Evolutionary conservation across 2,888 invertebrate genomes (phyloP).

Genomic region (Cabera pusaria): DNA sequence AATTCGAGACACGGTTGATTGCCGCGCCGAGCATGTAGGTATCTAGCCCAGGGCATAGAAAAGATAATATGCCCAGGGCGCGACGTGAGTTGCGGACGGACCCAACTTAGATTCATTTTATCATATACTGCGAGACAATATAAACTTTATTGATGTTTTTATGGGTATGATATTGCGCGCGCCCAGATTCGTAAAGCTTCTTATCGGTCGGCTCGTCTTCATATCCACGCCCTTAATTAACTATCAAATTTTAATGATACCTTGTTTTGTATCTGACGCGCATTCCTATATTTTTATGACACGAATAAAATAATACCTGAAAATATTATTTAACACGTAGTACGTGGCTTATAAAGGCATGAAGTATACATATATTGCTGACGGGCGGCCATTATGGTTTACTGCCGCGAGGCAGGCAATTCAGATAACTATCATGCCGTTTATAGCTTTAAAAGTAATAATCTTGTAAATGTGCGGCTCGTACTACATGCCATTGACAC

Average conservation of each 20-base stretch:
- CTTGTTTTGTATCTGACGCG: slow-evolving; percentile 13
- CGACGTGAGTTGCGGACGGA: too few relatives aligned
- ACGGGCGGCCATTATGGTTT: slow-evolving; percentile 16
- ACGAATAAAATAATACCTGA: slow-evolving; percentile 10
- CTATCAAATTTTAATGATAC: slow-evolving; percentile 31
- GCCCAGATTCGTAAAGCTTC: slow-evolving; percentile 43
- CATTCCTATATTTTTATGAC: slow-evolving; percentile 24
- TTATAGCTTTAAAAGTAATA: slow-evolving; percentile 40
- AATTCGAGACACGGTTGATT: slow-evolving; percentile 78
- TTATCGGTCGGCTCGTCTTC: slow-evolving; percentile 33
- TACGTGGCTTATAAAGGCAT: slow-evolving; percentile 22
- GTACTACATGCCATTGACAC: slow-evolving; percentile 30
- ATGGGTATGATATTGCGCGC: slow-evolving; percentile 55
- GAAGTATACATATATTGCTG: slow-evolving; percentile 34
- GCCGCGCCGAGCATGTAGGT: slow-evolving; percentile 33
- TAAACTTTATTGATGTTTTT: slow-evolving; percentile 70
- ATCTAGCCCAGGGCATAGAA: too few relatives aligned
- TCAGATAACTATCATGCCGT: slow-evolving; percentile 31
- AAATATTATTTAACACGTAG: slow-evolving; percentile 21
- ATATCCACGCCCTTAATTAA: slow-evolving; percentile 27
- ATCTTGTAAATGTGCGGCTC: slow-evolving; percentile 29
- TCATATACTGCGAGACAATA: slow-evolving; percentile 57
- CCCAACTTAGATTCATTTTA: slow-evolving; percentile 66
- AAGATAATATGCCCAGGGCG: too few relatives aligned
- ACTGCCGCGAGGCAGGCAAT: slow-evolving; percentile 28